A percentile compares a stretch with the other conserved stretches of the same genome.
Conservation (phyloP, 2,113 vertebrate species). For the Xiphorhynchus elegans region DNA sequence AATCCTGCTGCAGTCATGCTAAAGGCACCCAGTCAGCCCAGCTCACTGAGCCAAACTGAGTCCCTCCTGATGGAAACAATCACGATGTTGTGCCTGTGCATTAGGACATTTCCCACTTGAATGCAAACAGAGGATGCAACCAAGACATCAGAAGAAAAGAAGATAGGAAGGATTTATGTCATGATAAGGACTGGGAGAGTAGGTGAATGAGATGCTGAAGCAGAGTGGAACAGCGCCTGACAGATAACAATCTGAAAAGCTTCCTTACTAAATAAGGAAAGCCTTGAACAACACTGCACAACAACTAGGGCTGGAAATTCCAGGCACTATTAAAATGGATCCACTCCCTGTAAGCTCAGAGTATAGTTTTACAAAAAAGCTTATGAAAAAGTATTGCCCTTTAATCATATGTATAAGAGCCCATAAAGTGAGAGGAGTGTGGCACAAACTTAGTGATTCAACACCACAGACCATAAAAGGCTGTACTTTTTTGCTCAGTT, state of each 20-base stretch:
- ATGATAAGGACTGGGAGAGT: background rate
- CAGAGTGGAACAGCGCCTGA: background rate
- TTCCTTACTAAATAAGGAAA: slow-evolving; percentile 18
- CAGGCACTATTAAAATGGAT: background rate
- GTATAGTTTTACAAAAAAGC: background rate
- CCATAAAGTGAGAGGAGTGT: background rate
- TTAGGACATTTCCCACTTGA: background rate
- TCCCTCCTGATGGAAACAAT: background rate
- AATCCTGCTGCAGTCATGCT: background rate
- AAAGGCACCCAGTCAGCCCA: background rate
- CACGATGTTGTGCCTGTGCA: background rate
- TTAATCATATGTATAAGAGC: background rate
- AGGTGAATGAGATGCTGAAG: background rate
- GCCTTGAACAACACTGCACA: background rate
- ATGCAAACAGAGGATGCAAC: background rate
- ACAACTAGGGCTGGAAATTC: background rate
- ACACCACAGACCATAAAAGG: background rate
- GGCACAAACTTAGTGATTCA: background rate
- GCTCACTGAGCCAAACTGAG: background rate
- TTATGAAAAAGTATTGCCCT: slow-evolving; percentile 14
- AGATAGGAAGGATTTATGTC: background rate
- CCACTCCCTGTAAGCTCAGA: background rate
- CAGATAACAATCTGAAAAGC: background rate
- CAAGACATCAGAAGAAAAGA: background rate
- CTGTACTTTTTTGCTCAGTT: background rate